Conservation (phyloP, 2,888 invertebrate genomes). For the Drosophila mulleri region DNA sequence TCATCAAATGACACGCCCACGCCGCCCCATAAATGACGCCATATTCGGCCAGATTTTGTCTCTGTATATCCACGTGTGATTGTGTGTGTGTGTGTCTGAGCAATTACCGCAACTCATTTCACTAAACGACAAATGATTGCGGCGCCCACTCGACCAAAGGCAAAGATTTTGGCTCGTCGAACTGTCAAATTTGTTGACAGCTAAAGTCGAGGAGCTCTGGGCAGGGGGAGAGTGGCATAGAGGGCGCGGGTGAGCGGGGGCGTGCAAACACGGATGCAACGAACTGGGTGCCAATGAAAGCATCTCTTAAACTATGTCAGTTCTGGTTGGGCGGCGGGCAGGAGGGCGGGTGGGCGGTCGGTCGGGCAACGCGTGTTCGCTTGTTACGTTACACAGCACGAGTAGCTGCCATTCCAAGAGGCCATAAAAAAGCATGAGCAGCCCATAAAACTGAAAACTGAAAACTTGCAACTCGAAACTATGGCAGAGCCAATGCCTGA, state of each 20-base stretch:
- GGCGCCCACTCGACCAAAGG: conserved; percentile 44
- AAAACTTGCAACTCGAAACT: conserved; percentile 47
- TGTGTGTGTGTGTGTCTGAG: conserved; percentile 24
- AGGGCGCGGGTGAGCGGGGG: neutral
- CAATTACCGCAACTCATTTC: conserved; percentile 75
- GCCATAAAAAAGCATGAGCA: conserved; percentile 57
- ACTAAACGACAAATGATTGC: conserved; percentile 65
- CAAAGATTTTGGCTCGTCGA: conserved; percentile 48
- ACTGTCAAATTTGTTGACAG: conserved; percentile 77
- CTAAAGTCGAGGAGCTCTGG: conserved; percentile 39
- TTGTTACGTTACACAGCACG: conserved; percentile 11
- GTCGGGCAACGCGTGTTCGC: neutral
- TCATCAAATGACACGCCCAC: conserved; percentile 66
- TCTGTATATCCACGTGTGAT: neutral
- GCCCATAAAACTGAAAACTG: conserved; percentile 49
- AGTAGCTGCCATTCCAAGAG: conserved; percentile 50
- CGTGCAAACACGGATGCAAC: conserved; percentile 24
- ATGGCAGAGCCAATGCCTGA: conserved; percentile 38
- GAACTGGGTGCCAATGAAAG: conserved; percentile 42
- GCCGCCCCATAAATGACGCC: conserved; percentile 48
- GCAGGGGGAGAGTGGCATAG: neutral
- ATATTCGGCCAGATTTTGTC: conserved; percentile 40
- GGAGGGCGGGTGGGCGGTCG: neutral
- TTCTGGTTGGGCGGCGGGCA: conserved; percentile 32
- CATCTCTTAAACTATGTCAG: conserved; percentile 55